phyloP scores from a whole-genome alignment of 2,888 invertebrate species.

The Sarcophaga variegata region DNA sequence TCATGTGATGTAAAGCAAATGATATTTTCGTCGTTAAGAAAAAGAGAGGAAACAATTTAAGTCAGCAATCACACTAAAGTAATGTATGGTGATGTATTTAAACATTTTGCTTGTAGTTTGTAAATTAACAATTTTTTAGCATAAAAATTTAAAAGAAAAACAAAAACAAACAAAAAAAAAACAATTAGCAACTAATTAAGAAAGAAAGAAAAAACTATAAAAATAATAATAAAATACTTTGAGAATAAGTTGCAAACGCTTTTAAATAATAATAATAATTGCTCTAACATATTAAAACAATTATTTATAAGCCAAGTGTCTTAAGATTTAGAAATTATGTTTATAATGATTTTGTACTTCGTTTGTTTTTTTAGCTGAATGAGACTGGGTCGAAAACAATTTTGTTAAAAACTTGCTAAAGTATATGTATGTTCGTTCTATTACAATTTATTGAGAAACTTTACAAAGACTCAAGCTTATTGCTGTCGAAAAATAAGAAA shows the following conservation, averaged over 20 bases:
- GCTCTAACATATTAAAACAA: not conserved
- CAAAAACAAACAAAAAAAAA: not conserved
- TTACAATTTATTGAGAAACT: no score
- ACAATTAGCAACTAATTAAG: not conserved
- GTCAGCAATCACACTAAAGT: not conserved
- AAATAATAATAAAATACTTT: not conserved
- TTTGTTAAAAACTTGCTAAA: not conserved
- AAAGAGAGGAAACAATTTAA: constrained; percentile 7
- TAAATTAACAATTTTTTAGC: constrained; percentile 31
- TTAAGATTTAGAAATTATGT: not conserved
- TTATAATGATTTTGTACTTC: not conserved
- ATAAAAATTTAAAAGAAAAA: constrained; percentile 25
- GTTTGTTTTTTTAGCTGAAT: not conserved
- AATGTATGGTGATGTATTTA: constrained; percentile 21
- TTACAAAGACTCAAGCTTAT: no score
- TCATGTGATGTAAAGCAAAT: constrained; percentile 36
- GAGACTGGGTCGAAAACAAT: not conserved
- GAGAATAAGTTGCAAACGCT: not conserved
- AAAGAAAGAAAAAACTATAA: not conserved
- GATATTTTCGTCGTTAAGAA: constrained; percentile 9
- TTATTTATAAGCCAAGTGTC: constrained; percentile 19
- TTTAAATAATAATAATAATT: not conserved
- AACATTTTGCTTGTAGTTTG: constrained; percentile 24
- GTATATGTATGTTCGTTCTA: no score
- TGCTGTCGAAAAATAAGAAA: no score